Base-by-base conservation (phyloP, 2,888 invertebrate genomes). In the Volucella inanis region DNA sequence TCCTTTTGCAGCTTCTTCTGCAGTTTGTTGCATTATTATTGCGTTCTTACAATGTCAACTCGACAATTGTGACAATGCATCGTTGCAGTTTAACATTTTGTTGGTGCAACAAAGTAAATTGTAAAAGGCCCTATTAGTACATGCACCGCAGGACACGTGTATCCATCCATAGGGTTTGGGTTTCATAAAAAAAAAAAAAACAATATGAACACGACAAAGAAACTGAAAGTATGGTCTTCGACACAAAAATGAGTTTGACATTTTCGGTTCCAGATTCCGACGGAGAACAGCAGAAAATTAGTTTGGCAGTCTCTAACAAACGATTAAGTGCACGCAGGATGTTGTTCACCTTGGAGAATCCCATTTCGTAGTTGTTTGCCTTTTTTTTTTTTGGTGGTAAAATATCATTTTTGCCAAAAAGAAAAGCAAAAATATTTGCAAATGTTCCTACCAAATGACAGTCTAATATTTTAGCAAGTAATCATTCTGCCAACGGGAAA, bases 381-480 rank as follows among this genome's bases (percentile, higher is more conserved):
- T n/a, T 59, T 47, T n/a, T 47, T 10, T n/a, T 59, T 47, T n/a
- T 47, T 10, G 61, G 38, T 41, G 57, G 43, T 55, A 61, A 55
- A 68, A 77, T 72, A 65, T 67, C 49, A 54, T 77, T 74, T n/a
- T 72, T 74, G 67, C 18, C 67, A 72, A 65, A 74, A 61, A 22
- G 22, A 43, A 18, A 18, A 18, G 18, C 18, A 18, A 18, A 22
- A 22, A 22, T 22, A 49, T 61, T 75, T 62, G 54, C 74, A 67
- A 80, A 61, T 12, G n/a, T 68, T 55, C 38, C 64, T 65, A 65
- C 83, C 75, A 85, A 81, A 85, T 81, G 85, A 85, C 85, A 81
- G 85, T 81, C 85, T 85, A 85, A 80, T 85, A 85, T 85, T 85
- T 85, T 85, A 81, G 76, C 81, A 85, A 76, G 81, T 81, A 85